Evolutionary conservation across 2,113 vertebrate species (phyloP).

Genomic region (Callospermophilus lateralis): DNA sequence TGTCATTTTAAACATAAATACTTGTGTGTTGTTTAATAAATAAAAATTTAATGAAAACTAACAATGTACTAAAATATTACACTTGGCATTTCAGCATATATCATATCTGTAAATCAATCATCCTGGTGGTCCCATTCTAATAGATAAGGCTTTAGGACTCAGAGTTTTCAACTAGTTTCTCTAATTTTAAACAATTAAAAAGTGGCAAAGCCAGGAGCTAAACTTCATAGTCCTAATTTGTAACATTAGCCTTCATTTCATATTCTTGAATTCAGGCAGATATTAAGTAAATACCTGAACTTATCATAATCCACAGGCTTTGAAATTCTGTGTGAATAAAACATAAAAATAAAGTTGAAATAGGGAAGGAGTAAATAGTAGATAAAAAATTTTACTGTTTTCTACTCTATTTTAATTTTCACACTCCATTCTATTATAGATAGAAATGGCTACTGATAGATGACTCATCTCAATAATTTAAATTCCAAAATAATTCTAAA

Average conservation of each 20-base stretch:
- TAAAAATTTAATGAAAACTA: not conserved
- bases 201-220: not conserved
- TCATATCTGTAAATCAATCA: not conserved
- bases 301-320: not conserved
- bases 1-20: not conserved
- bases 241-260: not conserved
- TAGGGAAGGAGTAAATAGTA: not conserved
- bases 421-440: not conserved
- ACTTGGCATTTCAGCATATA: not conserved
- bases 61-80: not conserved
- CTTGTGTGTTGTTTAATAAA: not conserved
- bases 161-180: not conserved
- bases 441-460: not conserved
- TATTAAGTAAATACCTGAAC: not conserved
- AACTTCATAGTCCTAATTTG: not conserved
- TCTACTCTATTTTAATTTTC: not conserved
- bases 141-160: not conserved
- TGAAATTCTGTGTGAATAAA: not conserved
- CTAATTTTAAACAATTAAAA: not conserved
- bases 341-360: not conserved
- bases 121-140: not conserved
- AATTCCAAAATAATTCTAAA: slow-evolving; percentile 3
- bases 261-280: not conserved
- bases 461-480: not conserved
- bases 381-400: not conserved